Evolutionary conservation across 2,113 vertebrate species (phyloP).

Genomic region (Craseonycteris thonglongyai): DNA sequence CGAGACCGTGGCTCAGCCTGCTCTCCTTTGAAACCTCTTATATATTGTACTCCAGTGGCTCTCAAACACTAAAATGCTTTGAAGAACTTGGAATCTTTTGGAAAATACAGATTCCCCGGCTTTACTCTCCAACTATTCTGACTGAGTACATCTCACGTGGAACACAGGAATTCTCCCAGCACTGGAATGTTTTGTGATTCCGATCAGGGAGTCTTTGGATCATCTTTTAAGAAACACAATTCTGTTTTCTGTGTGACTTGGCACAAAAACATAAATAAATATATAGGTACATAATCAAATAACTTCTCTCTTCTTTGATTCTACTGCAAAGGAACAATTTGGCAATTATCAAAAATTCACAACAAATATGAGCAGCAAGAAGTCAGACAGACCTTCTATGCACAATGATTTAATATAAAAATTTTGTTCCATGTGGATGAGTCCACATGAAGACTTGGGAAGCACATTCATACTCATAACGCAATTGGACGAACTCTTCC

Average conservation of each 20-base stretch:
- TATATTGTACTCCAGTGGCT: background rate
- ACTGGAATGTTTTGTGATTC: background rate
- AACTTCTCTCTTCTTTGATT: background rate
- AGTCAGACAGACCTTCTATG: background rate
- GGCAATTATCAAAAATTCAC: background rate
- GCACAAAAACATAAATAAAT: background rate
- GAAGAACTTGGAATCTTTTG: background rate
- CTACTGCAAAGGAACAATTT: background rate
- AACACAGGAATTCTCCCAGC: background rate
- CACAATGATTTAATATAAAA: background rate
- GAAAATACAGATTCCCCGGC: background rate
- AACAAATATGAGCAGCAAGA: background rate
- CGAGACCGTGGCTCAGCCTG: background rate
- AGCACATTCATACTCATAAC: background rate
- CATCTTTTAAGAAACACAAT: background rate
- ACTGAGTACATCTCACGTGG: background rate
- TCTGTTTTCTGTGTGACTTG: background rate
- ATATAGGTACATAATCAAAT: background rate
- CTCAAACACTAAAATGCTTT: background rate
- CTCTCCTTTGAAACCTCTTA: background rate
- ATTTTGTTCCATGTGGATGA: background rate
- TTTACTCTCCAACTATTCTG: background rate
- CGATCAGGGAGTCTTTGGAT: background rate
- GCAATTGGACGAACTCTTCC: background rate
- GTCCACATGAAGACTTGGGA: background rate